Conservation (phyloP, 64 coral and sea anemone genomes). For the Acropora yongei region DNA sequence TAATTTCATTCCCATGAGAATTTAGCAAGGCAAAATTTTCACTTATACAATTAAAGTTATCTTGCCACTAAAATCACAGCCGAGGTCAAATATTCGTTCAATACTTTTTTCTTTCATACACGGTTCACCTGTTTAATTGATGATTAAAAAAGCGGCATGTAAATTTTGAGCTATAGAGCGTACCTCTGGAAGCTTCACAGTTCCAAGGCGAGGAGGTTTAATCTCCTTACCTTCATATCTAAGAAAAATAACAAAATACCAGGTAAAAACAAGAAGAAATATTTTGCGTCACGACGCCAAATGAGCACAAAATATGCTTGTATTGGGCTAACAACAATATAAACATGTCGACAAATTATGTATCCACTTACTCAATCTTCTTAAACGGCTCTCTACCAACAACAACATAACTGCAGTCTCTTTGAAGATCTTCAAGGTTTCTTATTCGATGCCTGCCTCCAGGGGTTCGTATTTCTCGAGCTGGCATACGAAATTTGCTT, state of each 20-base stretch:
- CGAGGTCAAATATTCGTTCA: too few species aligned
- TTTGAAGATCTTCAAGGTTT: constrained; percentile 25
- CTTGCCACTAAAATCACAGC: too few species aligned
- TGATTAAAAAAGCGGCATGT: background rate
- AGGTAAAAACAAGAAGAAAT: background rate
- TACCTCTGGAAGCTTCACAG: constrained; percentile 10
- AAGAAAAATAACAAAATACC: background rate
- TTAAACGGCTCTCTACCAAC: constrained; percentile 56
- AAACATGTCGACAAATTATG: background rate
- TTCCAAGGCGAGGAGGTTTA: background rate
- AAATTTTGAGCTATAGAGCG: background rate
- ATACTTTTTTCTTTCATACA: background rate
- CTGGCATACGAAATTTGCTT: constrained; percentile 1
- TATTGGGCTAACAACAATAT: background rate
- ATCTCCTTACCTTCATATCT: constrained; percentile 14
- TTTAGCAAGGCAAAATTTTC: background rate
- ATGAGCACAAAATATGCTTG: background rate
- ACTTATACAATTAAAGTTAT: too few species aligned
- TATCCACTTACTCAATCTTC: constrained; percentile 43
- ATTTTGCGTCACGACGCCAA: background rate
- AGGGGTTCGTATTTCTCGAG: constrained; percentile 64
- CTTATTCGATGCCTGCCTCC: constrained; percentile 40
- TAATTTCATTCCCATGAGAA: too few species aligned
- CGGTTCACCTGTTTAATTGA: background rate
- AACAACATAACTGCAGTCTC: constrained; percentile 44